phyloP scores from a whole-genome alignment of 2,797 vertebrate species.

The Propithecus deckenii region DNA sequence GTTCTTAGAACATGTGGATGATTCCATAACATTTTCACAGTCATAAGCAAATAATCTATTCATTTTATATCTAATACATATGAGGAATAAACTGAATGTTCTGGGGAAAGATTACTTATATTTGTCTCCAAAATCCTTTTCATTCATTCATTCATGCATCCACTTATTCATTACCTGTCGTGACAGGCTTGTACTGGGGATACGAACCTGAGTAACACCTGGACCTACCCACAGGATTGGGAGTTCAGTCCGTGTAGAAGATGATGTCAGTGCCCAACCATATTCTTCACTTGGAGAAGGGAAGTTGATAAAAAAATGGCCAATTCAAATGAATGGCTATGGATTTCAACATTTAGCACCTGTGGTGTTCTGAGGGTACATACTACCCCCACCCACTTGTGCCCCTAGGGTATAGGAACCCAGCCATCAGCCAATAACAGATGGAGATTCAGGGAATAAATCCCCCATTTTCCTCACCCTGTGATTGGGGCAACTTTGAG shows the following conservation, averaged over 20 bases:
- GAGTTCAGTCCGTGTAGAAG: background rate
- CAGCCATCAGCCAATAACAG: background rate
- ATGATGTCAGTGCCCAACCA: rapidly evolving
- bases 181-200: background rate
- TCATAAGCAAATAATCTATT: background rate
- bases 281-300: background rate
- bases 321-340: background rate
- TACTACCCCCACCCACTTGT: rapidly evolving
- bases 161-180: background rate
- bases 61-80: background rate
- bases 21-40: background rate
- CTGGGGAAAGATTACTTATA: background rate
- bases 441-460: background rate
- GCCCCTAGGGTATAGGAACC: background rate
- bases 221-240: background rate
- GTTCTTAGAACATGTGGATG: background rate
- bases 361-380: background rate
- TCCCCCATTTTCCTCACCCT: background rate
- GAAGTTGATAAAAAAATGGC: background rate
- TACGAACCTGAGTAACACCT: background rate
- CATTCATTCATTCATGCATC: background rate
- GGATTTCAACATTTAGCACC: background rate
- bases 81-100: background rate
- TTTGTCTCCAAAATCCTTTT: background rate
- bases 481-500: background rate